Conservation (phyloP, 2,113 vertebrate genomes). For the Grammomys surdaster region DNA sequence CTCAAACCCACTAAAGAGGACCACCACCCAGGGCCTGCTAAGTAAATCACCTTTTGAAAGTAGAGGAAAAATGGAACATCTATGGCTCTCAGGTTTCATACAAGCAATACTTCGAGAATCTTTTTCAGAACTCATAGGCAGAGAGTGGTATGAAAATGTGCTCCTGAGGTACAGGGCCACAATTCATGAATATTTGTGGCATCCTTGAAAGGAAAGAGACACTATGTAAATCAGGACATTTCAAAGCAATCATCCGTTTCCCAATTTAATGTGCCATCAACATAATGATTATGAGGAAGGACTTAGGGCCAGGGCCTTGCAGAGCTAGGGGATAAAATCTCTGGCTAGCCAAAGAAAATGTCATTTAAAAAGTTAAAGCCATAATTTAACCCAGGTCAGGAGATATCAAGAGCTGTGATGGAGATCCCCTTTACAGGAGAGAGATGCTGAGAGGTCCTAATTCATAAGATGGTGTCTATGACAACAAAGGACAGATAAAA, state of each 20-base stretch:
- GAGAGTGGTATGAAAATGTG: not conserved
- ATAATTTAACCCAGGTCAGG: not conserved
- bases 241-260: conserved; percentile 45
- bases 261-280: conserved; percentile 41
- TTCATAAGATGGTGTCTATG: not conserved
- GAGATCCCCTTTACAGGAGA: not conserved
- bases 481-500: not conserved
- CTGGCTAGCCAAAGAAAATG: not conserved
- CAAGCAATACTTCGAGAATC: conserved; percentile 53
- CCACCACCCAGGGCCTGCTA: not conserved
- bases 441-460: not conserved
- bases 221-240: conserved; percentile 36
- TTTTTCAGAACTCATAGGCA: not conserved
- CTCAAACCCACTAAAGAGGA: conserved; percentile 11
- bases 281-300: conserved; percentile 50
- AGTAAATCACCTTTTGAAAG: conserved; percentile 68
- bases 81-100: conserved; percentile 68
- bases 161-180: not conserved
- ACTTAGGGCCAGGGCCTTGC: not conserved
- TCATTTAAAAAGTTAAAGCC: conserved; percentile 48
- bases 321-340: conserved; percentile 7
- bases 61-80: conserved; percentile 69
- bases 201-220: conserved; percentile 54
- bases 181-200: not conserved
- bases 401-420: not conserved